Percentiles rank a stretch among this genome's conserved stretches.
Conservation (phyloP, 1,140 invertebrate genomes). For the Stegodyphus mimosarum region DNA sequence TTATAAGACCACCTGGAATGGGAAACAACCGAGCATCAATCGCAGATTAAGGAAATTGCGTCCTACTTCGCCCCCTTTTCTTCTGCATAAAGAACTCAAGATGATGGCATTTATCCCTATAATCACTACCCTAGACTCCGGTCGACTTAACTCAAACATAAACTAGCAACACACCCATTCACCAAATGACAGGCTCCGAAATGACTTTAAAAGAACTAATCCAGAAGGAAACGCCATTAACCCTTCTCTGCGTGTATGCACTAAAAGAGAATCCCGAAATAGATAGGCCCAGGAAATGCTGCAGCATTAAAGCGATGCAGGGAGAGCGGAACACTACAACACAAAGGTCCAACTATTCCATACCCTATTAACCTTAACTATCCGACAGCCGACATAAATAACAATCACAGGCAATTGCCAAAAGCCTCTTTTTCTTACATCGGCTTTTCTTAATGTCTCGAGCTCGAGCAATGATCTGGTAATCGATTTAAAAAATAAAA, state of each 20-base stretch:
- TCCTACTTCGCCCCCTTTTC: too few relatives aligned
- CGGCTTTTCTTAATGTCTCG: background rate
- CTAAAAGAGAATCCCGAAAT: background rate
- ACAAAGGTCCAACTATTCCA: background rate
- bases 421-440: background rate
- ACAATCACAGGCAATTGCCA: slow-evolving; percentile 23
- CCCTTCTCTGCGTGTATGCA: background rate
- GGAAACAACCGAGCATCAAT: too few relatives aligned
- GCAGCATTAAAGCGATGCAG: background rate
- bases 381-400: slow-evolving; percentile 23
- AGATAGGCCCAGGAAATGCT: background rate
- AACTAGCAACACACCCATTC: too few relatives aligned
- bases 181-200: too few relatives aligned
- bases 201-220: background rate
- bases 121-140: too few relatives aligned
- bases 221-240: background rate
- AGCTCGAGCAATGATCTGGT: background rate
- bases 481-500: too few relatives aligned
- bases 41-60: too few relatives aligned
- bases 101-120: too few relatives aligned
- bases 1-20: too few relatives aligned
- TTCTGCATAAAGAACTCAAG: too few relatives aligned
- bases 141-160: too few relatives aligned
- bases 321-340: background rate
- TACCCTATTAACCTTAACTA: slow-evolving; percentile 29